These are phyloP conservation scores for Salminus brasiliensis DNA, from an alignment of 2,113 vertebrate species.

Conservation along the genomic window DNA sequence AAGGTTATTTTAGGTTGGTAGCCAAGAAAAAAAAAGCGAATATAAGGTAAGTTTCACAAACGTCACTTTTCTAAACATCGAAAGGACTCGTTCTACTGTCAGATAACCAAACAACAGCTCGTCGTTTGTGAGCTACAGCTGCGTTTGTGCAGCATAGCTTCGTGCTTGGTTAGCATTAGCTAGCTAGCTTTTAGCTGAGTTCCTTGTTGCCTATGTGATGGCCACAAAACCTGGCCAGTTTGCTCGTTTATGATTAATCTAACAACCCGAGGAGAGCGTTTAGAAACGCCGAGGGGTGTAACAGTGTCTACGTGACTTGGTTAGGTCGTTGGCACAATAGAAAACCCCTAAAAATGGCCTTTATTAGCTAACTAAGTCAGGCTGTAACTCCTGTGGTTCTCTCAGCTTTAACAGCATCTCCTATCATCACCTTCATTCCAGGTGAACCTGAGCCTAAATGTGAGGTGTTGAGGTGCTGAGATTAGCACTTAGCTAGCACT, in stretches of 20 bases:
- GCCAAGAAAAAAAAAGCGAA: conserved; percentile 27
- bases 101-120: not conserved
- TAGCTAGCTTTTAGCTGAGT: not conserved
- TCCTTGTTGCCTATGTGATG: not conserved
- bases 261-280: not conserved
- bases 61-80: not conserved
- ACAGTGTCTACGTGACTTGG: not conserved
- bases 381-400: too few relatives aligned
- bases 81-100: not conserved
- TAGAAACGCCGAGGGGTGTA: not conserved
- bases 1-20: conserved; percentile 71
- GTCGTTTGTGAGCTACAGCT: not conserved
- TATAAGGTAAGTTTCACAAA: conserved; percentile 27
- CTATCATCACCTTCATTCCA: too few relatives aligned
- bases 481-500: too few relatives aligned
- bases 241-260: not conserved
- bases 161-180: not conserved
- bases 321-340: not conserved
- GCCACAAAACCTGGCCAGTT: not conserved
- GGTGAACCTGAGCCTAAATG: too few relatives aligned
- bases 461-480: not conserved
- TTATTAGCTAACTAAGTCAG: too few relatives aligned
- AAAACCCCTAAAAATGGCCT: not conserved
- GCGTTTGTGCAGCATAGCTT: not conserved
- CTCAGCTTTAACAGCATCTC: too few relatives aligned